These are phyloP conservation scores for Drosophila truncata DNA, from an alignment of 1,140 invertebrate species.

Conservation along the genomic window DNA sequence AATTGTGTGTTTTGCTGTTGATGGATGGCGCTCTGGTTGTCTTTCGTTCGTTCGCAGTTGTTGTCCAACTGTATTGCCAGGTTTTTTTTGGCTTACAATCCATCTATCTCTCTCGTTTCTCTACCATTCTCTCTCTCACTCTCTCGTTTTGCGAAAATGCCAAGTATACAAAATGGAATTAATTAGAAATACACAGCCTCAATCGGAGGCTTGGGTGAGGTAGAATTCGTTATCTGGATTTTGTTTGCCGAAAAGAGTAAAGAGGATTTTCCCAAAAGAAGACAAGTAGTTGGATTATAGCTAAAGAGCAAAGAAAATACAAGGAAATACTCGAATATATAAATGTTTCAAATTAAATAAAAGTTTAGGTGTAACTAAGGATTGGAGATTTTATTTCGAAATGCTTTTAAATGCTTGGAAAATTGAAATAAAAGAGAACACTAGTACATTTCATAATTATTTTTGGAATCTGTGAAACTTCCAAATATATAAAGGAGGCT, in stretches of 20 bases:
- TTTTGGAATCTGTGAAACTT: neutral
- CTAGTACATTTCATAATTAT: no score
- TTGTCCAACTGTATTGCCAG: conserved; percentile 20
- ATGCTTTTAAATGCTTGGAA: neutral
- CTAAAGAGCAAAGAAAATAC: neutral
- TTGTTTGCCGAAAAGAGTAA: conserved; percentile 21
- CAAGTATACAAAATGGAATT: conserved; percentile 40
- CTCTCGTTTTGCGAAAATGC: conserved; percentile 27
- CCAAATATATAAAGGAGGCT: neutral
- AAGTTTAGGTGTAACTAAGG: neutral
- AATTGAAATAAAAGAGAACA: no score
- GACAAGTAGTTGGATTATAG: conserved; percentile 32
- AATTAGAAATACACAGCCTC: conserved; percentile 38
- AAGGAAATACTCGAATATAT: neutral
- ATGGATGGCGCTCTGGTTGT: conserved; percentile 29
- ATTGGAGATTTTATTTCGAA: neutral
- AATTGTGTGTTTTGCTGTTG: conserved; percentile 54
- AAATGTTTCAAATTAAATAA: conserved; percentile 3
- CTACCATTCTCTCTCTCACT: no score
- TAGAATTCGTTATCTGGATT: conserved; percentile 32
- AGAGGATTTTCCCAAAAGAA: conserved; percentile 17
- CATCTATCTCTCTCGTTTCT: neutral
- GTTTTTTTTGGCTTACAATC: neutral
- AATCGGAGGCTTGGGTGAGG: conserved; percentile 3
- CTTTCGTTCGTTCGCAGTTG: conserved; percentile 1